phyloP scores from a whole-genome alignment of 2,113 vertebrate genomes.

The Uria lomvia region DNA sequence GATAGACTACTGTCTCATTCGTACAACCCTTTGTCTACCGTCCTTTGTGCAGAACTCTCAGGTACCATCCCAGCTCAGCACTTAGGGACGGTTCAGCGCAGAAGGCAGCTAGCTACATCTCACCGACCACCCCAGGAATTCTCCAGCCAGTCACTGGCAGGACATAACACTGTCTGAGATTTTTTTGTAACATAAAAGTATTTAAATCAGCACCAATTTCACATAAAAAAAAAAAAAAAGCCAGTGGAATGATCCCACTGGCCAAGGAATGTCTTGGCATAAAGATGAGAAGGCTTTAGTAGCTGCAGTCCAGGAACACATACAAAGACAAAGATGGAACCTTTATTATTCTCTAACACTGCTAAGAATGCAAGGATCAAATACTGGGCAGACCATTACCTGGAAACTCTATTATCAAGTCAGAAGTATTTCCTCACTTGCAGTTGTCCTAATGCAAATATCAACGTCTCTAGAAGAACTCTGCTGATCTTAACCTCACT shows the following conservation, averaged over 20 bases:
- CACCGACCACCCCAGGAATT: background rate
- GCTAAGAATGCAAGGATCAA: background rate
- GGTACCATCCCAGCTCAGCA: background rate
- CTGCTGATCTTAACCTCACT: background rate
- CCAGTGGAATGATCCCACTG: background rate
- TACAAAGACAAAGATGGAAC: background rate
- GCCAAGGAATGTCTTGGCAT: background rate
- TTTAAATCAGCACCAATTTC: background rate
- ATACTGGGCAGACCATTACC: background rate
- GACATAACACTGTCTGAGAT: background rate
- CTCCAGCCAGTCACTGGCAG: background rate
- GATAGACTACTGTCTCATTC: background rate
- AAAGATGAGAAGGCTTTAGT: background rate
- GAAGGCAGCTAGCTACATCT: background rate
- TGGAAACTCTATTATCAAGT: background rate
- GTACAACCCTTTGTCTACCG: background rate
- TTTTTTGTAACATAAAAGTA: background rate
- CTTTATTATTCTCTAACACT: background rate
- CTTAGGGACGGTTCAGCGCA: background rate
- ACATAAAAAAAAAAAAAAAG: background rate
- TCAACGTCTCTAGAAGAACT: background rate
- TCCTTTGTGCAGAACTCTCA: background rate
- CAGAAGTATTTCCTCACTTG: background rate
- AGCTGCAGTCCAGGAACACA: slow-evolving; percentile 15
- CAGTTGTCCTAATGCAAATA: background rate